Evolutionary conservation across 2,888 invertebrate species (phyloP).

Genomic region (Mimumesa dahlbomi): DNA sequence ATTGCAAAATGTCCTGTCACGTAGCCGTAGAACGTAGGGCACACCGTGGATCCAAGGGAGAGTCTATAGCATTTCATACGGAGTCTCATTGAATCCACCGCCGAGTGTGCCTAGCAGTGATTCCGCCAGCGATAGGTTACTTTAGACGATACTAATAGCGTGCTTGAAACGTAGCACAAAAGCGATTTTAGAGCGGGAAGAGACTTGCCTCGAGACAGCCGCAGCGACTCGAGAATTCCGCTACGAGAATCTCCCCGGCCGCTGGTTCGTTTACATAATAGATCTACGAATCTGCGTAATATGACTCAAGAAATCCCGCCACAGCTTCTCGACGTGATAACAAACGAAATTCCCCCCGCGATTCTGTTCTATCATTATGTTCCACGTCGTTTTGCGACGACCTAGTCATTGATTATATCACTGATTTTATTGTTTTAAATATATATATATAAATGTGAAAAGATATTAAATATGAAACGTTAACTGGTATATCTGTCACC

Average conservation of each 20-base stretch:
- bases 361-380: too few relatives aligned
- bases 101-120: not conserved
- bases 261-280: conserved; percentile 27
- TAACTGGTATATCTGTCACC: too few relatives aligned
- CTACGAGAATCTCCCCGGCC: not conserved
- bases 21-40: conserved; percentile 17
- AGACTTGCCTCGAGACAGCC: not conserved
- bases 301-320: conserved; percentile 11
- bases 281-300: conserved; percentile 8
- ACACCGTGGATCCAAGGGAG: conserved; percentile 37
- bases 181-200: conserved; percentile 10
- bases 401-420: too few relatives aligned
- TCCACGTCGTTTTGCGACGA: too few relatives aligned
- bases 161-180: conserved; percentile 17
- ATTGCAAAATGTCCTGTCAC: conserved; percentile 36
- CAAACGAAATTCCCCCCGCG: not conserved
- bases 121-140: conserved; percentile 22
- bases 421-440: too few relatives aligned
- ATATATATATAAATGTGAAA: too few relatives aligned
- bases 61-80: conserved; percentile 46
- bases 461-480: too few relatives aligned
- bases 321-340: not conserved
- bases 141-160: conserved; percentile 47
- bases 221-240: not conserved
- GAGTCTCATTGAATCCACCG: conserved; percentile 1